Evolutionary conservation across 2,888 invertebrate genomes (phyloP), one percentile per base, ranked within the genome.

Genomic region (Microctonus hyperodae): DNA sequence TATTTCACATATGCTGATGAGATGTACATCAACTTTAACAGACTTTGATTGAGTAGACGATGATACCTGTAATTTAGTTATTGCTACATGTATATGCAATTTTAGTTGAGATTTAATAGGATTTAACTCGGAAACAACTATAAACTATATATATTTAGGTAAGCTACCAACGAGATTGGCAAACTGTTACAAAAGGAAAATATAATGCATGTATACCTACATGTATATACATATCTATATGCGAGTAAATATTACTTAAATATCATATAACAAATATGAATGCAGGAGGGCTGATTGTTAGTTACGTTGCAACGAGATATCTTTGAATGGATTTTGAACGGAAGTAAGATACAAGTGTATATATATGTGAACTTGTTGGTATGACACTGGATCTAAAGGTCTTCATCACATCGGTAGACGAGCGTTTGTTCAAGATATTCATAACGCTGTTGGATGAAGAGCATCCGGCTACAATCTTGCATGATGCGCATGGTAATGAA

Each of bases 401-500:
- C 53, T 51, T 53, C 53, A 31, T 31, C 31, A 25, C 53, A 16
- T 51, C 62, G 37, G 48, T 58, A 7, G 51, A 35, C 50, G 37
- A n/a, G 22, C 51, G 40, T 55, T 60, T 53, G 53, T 51, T 55
- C 65, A 66, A 58, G 67, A 35, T 20, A 31, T 56, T 37, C n/a
- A 60, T 63, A 35, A 61, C 50, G 48, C 60, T 51, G 56, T 35
- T 55, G 57, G 57, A 37, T 37, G 64, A 60, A 53, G 64, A 65
- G 51, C 65, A 65, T 69, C 69, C 67, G 68, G 68, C 59, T 60
- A 60, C 57, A 55, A 37, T 62, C 61, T 69, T 67, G 56, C 33
- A 31, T 70, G 75, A 72, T 74, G 81, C 16, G 6, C 44, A n/a
- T 44, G 44, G 16, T 81, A 81, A 81, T 81, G 79, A 81, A 81